Conservation (phyloP, 1,140 invertebrate species). For the Eumaeus atala region DNA sequence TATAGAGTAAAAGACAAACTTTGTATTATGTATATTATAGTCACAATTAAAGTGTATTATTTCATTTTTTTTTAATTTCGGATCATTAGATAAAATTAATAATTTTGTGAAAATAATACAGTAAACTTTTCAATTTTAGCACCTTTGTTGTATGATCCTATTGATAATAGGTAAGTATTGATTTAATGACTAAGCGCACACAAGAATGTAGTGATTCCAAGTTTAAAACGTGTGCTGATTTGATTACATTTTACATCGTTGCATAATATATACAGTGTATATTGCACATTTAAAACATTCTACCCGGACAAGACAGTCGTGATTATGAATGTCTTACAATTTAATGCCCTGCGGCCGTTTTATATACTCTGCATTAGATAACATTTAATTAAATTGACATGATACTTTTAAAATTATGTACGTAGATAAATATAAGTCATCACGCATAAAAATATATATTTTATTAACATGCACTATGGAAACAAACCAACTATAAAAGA, state of each 20-base stretch:
- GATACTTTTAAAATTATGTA: constrained; percentile 28
- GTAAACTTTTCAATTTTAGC: too few relatives aligned
- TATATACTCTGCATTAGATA: constrained; percentile 11
- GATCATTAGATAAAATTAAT: too few relatives aligned
- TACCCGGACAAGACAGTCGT: constrained; percentile 4
- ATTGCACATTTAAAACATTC: constrained; percentile 6
- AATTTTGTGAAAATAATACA: too few relatives aligned
- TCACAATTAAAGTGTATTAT: too few relatives aligned
- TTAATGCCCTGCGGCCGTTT: constrained; percentile 17
- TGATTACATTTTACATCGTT: constrained; percentile 2
- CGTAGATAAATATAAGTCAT: constrained; percentile 19
- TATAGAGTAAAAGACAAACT: too few relatives aligned
- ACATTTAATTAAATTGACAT: constrained; percentile 42
- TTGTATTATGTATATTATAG: too few relatives aligned
- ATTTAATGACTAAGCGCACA: neutral
- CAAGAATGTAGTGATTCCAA: neutral
- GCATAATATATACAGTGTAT: constrained; percentile 17
- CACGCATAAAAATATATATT: constrained; percentile 27
- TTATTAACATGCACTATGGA: constrained; percentile 41
- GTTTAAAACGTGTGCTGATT: neutral
- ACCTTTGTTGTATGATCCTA: too few relatives aligned
- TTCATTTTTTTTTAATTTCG: too few relatives aligned
- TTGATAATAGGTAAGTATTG: too few relatives aligned
- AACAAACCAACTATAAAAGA: constrained; percentile 43
- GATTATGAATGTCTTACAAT: constrained; percentile 24